Base-by-base conservation (phyloP, 2,888 invertebrate genomes). In the Dysmachus trigonus region DNA sequence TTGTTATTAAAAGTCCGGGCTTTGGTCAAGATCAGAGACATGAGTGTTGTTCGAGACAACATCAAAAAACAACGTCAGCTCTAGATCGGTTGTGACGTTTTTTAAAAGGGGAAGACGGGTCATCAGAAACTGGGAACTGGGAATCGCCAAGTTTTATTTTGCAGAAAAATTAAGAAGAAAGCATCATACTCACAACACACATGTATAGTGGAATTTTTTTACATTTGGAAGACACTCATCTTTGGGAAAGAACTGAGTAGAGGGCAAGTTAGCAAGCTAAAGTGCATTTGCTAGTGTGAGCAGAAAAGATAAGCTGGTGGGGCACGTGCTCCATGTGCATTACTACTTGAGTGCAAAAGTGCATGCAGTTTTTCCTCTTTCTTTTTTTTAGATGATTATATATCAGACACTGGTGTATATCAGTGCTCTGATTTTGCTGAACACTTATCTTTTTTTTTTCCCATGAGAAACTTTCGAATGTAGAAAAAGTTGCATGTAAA, bases 1-100 rank as follows among this genome's bases (percentile, higher is more conserved):
- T 81, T 81, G 81, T 81, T 81, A 53, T 81, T 81, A 30, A 41
- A n/a, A 81, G 62, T 35, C 35, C 81, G 35, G 18, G 81, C 33
- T 53, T 47, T 81, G 81, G 53, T 81, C 81, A 81, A 81, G 81
- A 81, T 81, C 81, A 81, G 81, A 81, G 47, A 51, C 15, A 22
- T 31, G 31, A n/a, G 79, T 81, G 81, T 81, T 81, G 81, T 53
- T n/a, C 81, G 81, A 47, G 30, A 33, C 33, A 47, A n/a, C 35
- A 22, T 22, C 22, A 18, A 30, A 7, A 38, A 41, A 18, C 35
- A 77, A 77, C 77, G 77, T 77, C 77, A 77, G 35, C 18, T 77
- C 22, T 27, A 27, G 35, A 13, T 79, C 41, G 79, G 51, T 27
- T 79, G 22, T 51, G 79, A 79, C 51, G 79, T 51, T 22, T 41